These are phyloP conservation scores for Hirtodrosophila trivittata DNA, from an alignment of 2,888 invertebrate species.

Conservation along the genomic window DNA sequence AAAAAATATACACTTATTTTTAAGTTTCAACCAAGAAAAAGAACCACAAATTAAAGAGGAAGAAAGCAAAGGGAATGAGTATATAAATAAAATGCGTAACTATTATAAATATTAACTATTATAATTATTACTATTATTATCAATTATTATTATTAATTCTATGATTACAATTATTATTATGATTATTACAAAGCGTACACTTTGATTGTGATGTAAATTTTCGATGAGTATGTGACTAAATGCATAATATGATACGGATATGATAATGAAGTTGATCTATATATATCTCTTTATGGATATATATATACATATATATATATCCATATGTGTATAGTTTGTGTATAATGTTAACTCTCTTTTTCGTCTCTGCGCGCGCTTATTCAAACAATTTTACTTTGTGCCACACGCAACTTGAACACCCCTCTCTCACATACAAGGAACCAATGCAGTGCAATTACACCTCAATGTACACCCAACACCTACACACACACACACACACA, in stretches of 20 bases:
- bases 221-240: constrained; percentile 73
- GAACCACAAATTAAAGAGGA: constrained; percentile 20
- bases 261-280: constrained; percentile 78
- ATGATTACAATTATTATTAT: constrained; percentile 54
- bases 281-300: constrained; percentile 52
- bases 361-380: too few species aligned
- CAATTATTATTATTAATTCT: constrained; percentile 42
- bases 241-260: constrained; percentile 71
- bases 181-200: constrained; percentile 76
- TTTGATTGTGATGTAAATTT: constrained; percentile 77
- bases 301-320: constrained; percentile 41
- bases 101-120: constrained; percentile 19
- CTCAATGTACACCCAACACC: not conserved
- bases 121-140: constrained; percentile 48
- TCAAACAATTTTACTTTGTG: too few species aligned
- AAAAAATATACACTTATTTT: not conserved
- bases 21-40: constrained; percentile 1
- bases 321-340: constrained; percentile 1
- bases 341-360: constrained; percentile 9
- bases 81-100: constrained; percentile 37
- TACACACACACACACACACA: constrained; percentile 11
- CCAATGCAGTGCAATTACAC: not conserved
- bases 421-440: too few species aligned
- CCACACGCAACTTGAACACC: constrained; percentile 7
- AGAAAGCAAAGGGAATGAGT: constrained; percentile 38